Conservation (phyloP, 2,797 vertebrate genomes). For the Ataeniobius toweri region DNA sequence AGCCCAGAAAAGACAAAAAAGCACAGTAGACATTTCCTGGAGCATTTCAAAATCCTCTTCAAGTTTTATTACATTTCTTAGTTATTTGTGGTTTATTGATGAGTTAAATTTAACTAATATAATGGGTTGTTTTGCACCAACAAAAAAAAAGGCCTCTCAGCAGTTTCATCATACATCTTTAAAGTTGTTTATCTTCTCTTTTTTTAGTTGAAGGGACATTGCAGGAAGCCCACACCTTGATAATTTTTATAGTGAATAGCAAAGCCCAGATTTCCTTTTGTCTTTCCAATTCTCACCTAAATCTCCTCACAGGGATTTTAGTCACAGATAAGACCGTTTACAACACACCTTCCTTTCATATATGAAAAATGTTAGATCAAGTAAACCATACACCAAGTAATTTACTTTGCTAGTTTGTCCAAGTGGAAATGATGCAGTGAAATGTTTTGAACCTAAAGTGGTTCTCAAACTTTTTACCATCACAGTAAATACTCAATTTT, state of each 20-base stretch:
- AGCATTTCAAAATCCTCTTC: conserved; percentile 74
- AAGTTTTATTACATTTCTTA: conserved; percentile 84
- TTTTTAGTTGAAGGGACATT: conserved; percentile 64
- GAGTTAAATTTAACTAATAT: conserved; percentile 75
- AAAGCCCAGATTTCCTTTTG: conserved; percentile 59
- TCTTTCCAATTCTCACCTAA: conserved; percentile 60
- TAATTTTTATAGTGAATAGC: conserved; percentile 71
- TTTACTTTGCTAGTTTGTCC: conserved; percentile 39
- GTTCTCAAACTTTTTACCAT: neutral
- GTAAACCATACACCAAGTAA: conserved; percentile 43
- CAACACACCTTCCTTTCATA: conserved; percentile 67
- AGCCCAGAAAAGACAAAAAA: conserved; percentile 62
- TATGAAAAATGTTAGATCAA: conserved; percentile 46
- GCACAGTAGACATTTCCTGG: conserved; percentile 77
- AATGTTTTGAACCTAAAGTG: conserved; percentile 5
- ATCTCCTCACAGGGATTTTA: conserved; percentile 31
- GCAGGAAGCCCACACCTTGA: conserved; percentile 46
- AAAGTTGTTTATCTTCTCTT: conserved; percentile 61
- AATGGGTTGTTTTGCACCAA: conserved; percentile 60
- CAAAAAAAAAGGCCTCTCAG: conserved; percentile 36
- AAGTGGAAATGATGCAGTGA: conserved; percentile 34
- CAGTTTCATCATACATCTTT: conserved; percentile 65
- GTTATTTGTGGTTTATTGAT: conserved; percentile 80
- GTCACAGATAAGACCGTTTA: conserved; percentile 54
- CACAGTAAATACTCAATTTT: conserved; percentile 6